Conservation (phyloP, 1,140 invertebrate species). For the Apis dorsata region DNA sequence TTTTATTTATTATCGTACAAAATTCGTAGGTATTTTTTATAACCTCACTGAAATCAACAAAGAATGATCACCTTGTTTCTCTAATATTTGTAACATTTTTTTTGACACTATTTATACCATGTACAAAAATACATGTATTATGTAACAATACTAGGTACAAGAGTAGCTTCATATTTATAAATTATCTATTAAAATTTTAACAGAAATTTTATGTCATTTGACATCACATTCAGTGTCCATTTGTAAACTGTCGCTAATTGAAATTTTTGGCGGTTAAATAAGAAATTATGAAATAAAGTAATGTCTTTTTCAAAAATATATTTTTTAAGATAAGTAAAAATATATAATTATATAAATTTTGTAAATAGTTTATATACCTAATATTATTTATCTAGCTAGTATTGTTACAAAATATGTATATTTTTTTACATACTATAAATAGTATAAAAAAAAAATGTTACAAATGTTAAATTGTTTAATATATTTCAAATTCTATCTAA, state of each 20-base stretch:
- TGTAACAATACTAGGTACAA: constrained; percentile 71
- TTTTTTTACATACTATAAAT: too few species aligned
- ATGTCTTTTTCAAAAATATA: neutral
- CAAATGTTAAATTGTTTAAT: neutral
- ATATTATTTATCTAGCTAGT: too few species aligned
- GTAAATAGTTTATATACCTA: too few species aligned
- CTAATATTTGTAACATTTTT: constrained; percentile 55
- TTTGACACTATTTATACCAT: constrained; percentile 49
- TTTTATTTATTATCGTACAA: neutral
- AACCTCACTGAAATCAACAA: constrained; percentile 32
- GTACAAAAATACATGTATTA: constrained; percentile 70
- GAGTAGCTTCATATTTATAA: constrained; percentile 72
- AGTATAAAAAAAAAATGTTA: too few species aligned
- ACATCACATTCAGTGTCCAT: constrained; percentile 68
- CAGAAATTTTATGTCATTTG: constrained; percentile 60
- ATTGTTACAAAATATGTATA: too few species aligned
- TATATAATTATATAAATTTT: too few species aligned
- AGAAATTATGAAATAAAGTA: neutral
- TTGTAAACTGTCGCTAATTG: constrained; percentile 58
- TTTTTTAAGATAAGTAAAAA: neutral
- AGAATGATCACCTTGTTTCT: constrained; percentile 53
- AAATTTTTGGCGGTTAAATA: neutral
- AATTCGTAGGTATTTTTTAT: constrained; percentile 18
- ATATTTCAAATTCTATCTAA: neutral
- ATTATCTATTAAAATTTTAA: constrained; percentile 66